Evolutionary conservation across 2,113 vertebrate genomes (phyloP), one percentile per base, ranked within the genome.

Genomic region (Mystacornis crossleyi): DNA sequence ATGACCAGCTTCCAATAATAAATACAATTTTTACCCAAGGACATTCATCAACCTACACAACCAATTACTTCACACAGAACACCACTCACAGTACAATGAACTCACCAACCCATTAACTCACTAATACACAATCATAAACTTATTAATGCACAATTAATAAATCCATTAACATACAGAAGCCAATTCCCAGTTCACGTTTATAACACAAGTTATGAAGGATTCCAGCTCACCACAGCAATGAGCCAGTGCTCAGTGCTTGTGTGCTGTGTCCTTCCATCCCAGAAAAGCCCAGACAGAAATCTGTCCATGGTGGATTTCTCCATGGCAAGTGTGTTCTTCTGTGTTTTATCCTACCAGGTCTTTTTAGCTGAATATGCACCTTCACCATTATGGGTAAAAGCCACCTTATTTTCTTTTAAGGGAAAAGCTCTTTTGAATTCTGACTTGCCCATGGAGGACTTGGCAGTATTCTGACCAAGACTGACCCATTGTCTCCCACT

Each of bases 191-290:
- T 16, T 42, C 42, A 17, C 17, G 42, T 42, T 42, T 42, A 42
- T 42, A 42, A 42, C 42, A 42, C 42, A 42, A 42, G 3, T 15
- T 33, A 4, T 64, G 11, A 14, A 38, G 24, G 25, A 60, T 55
- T 70, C 74, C 33, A n/a, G 16, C 25, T 65, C 2, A 0, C 45
- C 3, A 0, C 23, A 43, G 10, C 1, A 0, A 13, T 60, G 45
- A 60, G 14, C 50, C 31, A 38, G 61, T 3, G 2, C 31, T 25
- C 25, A 19, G 28, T 58, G 79, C 7, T 38, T 6, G 28, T 33
- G 40, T 82, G 21, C 40, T 36, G 8, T 24, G 18, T 72, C 38
- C 74, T 53, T 16, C 4, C 12, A 31, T 16, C 33, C 55, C 26
- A 65, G 55, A 21, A 69, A 51, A 80, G 13, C 51, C 36, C 1